Base-by-base conservation (phyloP, 2,113 vertebrate genomes). In the Elanus axillaris region DNA sequence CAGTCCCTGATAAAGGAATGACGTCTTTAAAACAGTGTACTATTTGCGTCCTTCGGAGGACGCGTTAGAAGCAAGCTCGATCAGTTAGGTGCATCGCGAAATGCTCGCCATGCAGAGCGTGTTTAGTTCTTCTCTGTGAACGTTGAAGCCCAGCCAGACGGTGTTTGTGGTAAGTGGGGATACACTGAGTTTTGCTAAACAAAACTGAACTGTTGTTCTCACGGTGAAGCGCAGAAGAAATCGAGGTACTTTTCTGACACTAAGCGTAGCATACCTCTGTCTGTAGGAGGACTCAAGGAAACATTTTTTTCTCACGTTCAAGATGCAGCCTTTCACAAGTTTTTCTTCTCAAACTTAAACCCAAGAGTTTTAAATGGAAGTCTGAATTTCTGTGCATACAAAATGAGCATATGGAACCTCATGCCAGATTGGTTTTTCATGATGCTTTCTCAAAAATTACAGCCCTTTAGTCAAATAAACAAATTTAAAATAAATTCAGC, bases 371-470 rank as follows among this genome's bases (percentile, higher is more conserved):
- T 19, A 40, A 52, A 10, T 18, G 42, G 23, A 43, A 67, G 22
- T 8, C 27, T 79, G 73, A 26, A 59, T 45, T 50, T 68, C 25
- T 47, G 26, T 18, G 27, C 25, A 1, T 27, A 3, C 10, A 7
- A 38, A 63, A 36, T 8, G 17, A 43, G 21, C 23, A 1, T 13
- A 1, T 15, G 48, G 16, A 45, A 60, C 40, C 38, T 74, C 13
- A 1, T 8, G 18, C 48, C 62, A 16, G 11, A 27, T 6, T 29
- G 43, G 1, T 2, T 10, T 50, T 42, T 10, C 31, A 4, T 12
- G 12, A 32, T 9, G 36, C 36, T 71, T 75, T 40, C 62, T 76
- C 50, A 40, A 40, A 48, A 27, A 53, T 38, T 31, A 4, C 25
- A 59, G 16, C 25, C n/a, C 52, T 36, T 38, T 3, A 22, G 27